phyloP scores from a whole-genome alignment of 2,113 vertebrate genomes.

The Corynorhinus townsendii region DNA sequence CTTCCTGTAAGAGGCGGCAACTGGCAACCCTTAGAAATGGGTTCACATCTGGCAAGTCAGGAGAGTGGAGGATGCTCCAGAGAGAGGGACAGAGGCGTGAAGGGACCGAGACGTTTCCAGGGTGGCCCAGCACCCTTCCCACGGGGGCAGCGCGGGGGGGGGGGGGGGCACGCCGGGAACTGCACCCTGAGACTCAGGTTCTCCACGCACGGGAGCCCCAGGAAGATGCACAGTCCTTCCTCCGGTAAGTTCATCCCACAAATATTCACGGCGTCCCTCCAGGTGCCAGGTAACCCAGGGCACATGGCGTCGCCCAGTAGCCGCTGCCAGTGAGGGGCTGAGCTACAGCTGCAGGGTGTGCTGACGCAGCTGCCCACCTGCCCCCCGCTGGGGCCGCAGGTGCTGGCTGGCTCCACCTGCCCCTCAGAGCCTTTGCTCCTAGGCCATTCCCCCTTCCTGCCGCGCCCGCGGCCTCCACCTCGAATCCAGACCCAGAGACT shows the following conservation, averaged over 20 bases:
- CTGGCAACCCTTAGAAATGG: not conserved
- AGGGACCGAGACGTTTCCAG: not conserved
- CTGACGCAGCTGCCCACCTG: not conserved
- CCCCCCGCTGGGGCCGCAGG: too few species aligned
- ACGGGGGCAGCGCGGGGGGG: fast-evolving
- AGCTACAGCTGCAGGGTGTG: too few species aligned
- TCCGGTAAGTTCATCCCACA: not conserved
- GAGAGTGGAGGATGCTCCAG: not conserved
- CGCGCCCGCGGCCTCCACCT: not conserved
- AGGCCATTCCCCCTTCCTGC: fast-evolving
- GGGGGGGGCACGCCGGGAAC: not conserved
- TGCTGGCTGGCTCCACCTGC: too few species aligned
- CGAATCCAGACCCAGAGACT: too few species aligned
- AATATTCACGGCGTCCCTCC: not conserved
- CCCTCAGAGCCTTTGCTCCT: not conserved
- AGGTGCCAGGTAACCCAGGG: not conserved
- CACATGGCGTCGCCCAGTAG: not conserved
- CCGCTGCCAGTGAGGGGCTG: not conserved
- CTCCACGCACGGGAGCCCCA: not conserved
- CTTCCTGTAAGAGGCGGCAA: not conserved
- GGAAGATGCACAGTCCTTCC: not conserved
- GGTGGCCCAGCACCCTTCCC: not conserved
- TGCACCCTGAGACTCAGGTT: too few species aligned
- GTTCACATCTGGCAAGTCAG: not conserved
- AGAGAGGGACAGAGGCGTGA: not conserved